Evolutionary conservation across 2,113 vertebrate genomes (phyloP), one percentile per base, ranked within the genome.

Genomic region (Phaethornis superciliosus): DNA sequence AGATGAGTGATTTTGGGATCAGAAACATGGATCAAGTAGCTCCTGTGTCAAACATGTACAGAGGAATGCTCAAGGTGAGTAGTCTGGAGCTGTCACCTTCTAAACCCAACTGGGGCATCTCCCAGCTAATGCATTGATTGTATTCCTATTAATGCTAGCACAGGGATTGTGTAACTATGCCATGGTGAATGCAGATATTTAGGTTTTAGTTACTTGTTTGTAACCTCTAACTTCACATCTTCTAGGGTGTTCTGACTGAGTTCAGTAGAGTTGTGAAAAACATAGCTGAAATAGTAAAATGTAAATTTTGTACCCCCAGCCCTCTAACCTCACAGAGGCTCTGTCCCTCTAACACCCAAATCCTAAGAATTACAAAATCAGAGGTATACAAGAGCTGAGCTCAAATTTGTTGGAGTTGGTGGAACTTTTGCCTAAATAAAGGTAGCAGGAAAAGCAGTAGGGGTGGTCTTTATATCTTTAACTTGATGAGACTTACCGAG

Each of bases 21-120:
- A 98, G 97, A 74, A 98, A 97, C 91, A 98, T 98, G 98, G 98
- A 99, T 94, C 98, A 98, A 92, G 98, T 98, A 16, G 98, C 98
- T 56, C 98, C 98, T 0, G 97, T 98, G 56, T 98, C 98, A 9
- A 97, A 76, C 62, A 76, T 96, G 67, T 98, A 98, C 85, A 96
- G 98, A 90, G 98, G 98, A 63, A 93, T 97, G 42, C 98, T 99
- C 56, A 99, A 99, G 98, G 98, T 99, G 89, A 97, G 98, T 94
- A 18, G 27, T 63, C n/a, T 33, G 28, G 54, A 70, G 63, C 35
- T 76, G 60, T 24, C 24, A 11, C 5, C 68, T 74, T 56, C 55
- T 72, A 65, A 70, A 76, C 30, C 32, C 37, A 32, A 12, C 15
- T 46, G 76, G 46, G 47, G 35, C 51, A 68, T 85, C 74, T 71